These are phyloP conservation scores for Lamproptera curius DNA, from an alignment of 2,888 invertebrate genomes.

Conservation along the genomic window DNA sequence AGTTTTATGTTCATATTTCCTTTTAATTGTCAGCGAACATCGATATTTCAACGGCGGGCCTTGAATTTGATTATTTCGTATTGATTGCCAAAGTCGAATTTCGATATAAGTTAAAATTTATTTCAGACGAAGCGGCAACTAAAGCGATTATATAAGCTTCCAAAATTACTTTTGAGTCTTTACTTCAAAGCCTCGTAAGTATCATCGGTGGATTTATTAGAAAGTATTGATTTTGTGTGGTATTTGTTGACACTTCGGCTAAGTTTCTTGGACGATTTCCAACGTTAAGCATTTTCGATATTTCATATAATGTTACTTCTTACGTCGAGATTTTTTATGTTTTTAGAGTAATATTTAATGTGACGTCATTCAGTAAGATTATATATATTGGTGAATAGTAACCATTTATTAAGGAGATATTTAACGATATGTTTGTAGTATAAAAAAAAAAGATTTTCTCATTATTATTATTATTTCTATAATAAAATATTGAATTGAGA, in stretches of 20 bases:
- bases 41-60: background rate
- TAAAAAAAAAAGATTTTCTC: too few relatives aligned
- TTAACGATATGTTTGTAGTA: too few relatives aligned
- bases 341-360: too few relatives aligned
- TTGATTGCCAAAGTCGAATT: background rate
- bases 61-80: background rate
- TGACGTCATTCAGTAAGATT: too few relatives aligned
- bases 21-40: background rate
- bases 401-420: too few relatives aligned
- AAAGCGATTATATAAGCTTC: slow-evolving; percentile 5
- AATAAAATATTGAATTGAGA: too few relatives aligned
- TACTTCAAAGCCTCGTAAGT: slow-evolving; percentile 3
- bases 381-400: too few relatives aligned
- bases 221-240: slow-evolving; percentile 8
- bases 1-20: background rate
- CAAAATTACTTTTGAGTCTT: slow-evolving; percentile 11
- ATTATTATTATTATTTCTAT: too few relatives aligned
- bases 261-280: too few relatives aligned
- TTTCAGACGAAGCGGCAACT: slow-evolving; percentile 2
- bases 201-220: slow-evolving; percentile 7
- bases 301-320: too few relatives aligned
- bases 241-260: slow-evolving; percentile 2
- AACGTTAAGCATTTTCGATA: too few relatives aligned
- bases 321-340: too few relatives aligned
- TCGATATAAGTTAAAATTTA: slow-evolving; percentile 2